These are phyloP conservation scores for Pyralis farinalis DNA, from an alignment of 2,888 invertebrate genomes.

Conservation along the genomic window DNA sequence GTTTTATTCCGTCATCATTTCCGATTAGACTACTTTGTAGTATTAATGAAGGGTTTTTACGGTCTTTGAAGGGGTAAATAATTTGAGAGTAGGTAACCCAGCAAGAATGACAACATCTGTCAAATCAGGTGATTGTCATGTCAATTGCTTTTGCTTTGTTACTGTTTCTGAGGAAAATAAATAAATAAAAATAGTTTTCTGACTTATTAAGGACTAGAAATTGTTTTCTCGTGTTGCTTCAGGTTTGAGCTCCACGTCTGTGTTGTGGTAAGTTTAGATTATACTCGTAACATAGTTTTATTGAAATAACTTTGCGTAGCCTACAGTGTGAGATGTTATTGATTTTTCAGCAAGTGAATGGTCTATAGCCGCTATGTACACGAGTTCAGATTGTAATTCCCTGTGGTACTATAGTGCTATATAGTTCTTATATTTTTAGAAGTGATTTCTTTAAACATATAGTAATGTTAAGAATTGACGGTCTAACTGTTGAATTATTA, in stretches of 20 bases:
- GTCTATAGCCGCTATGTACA: background rate
- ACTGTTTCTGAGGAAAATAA: constrained; percentile 40
- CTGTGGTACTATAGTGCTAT: background rate
- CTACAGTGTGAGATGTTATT: constrained; percentile 30
- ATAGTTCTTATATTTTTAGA: background rate
- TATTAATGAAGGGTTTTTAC: no score
- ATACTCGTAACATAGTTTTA: constrained; percentile 21
- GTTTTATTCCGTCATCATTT: no score
- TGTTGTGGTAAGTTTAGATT: constrained; percentile 41
- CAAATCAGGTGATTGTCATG: constrained; percentile 34
- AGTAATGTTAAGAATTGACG: background rate
- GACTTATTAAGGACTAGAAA: constrained; percentile 25
- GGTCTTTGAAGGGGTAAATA: no score
- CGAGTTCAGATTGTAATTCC: constrained; percentile 1
- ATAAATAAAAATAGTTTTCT: constrained; percentile 37
- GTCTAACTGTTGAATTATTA: constrained; percentile 14
- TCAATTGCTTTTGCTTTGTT: constrained; percentile 29
- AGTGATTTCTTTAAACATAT: background rate
- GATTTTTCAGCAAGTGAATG: constrained; percentile 35
- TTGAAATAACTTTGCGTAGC: constrained; percentile 19
- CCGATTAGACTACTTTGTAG: no score
- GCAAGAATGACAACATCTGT: no score
- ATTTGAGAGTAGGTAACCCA: no score
- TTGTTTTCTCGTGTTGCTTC: constrained; percentile 22
- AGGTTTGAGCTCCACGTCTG: constrained; percentile 20